Percentiles rank a stretch among this genome's conserved stretches.
phyloP scores from a whole-genome alignment of 2,888 invertebrate genomes.

The Sepioteuthis lessoniana region DNA sequence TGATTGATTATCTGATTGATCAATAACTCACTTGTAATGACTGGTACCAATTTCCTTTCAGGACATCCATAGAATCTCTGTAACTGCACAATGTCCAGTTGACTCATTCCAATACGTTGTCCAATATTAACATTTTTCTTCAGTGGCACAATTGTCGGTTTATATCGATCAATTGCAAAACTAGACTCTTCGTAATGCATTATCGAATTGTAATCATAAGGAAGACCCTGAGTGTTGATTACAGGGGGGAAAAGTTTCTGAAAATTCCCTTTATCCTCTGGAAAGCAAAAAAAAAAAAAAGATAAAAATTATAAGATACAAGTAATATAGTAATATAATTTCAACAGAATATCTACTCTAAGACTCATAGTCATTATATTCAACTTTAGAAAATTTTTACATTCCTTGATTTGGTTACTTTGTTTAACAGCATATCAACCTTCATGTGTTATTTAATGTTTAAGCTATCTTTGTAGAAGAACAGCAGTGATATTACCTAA shows the following conservation, averaged over 20 bases:
- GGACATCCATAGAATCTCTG: slow-evolving; percentile 74
- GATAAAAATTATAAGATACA: no score
- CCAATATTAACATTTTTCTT: slow-evolving; percentile 78
- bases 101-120: slow-evolving; percentile 75
- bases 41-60: slow-evolving; percentile 40
- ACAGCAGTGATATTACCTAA: no score
- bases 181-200: slow-evolving; percentile 83
- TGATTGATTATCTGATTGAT: no score
- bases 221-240: slow-evolving; percentile 69
- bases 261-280: slow-evolving; percentile 62
- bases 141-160: slow-evolving; percentile 76
- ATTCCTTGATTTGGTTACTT: no score
- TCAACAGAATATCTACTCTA: no score
- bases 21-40: background rate
- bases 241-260: slow-evolving; percentile 56
- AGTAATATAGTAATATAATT: no score
- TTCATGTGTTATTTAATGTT: no score
- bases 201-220: slow-evolving; percentile 86
- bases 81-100: slow-evolving; percentile 73
- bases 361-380: no score
- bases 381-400: no score
- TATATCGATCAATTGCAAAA: slow-evolving; percentile 76
- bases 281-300: background rate
- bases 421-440: no score
- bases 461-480: no score